phyloP scores from a whole-genome alignment of 1,140 invertebrate genomes.

The Scylla paramamosain region DNA sequence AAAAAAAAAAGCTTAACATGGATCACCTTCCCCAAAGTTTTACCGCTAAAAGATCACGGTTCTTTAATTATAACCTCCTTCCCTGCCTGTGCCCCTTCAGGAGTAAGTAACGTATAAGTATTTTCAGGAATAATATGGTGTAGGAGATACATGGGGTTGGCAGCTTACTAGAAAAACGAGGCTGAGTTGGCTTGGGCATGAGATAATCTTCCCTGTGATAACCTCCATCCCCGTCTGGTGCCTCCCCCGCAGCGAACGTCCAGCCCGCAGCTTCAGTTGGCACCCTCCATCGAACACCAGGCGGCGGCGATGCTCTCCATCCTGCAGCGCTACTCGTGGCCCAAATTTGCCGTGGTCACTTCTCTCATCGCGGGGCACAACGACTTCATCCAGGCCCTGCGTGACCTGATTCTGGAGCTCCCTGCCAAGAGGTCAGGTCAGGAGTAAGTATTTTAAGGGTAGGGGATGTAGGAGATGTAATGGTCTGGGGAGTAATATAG shows the following conservation, averaged over 20 bases:
- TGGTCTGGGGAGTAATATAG: background rate
- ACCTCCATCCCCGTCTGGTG: background rate
- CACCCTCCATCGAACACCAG: slow-evolving; percentile 95
- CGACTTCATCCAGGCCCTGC: slow-evolving; percentile 95
- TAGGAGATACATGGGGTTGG: too few species aligned
- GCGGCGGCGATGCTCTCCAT: slow-evolving; percentile 94
- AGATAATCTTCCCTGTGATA: background rate
- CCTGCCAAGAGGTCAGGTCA: slow-evolving; percentile 72
- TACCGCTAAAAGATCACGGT: too few species aligned
- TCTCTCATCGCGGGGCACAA: slow-evolving; percentile 94
- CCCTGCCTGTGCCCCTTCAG: too few species aligned
- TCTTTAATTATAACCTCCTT: too few species aligned
- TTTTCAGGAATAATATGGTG: too few species aligned
- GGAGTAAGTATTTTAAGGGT: slow-evolving; percentile 63
- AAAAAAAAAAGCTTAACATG: too few species aligned
- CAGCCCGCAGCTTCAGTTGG: slow-evolving; percentile 88
- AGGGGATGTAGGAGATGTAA: background rate
- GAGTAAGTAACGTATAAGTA: too few species aligned
- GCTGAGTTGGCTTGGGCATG: background rate
- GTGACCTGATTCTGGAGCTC: slow-evolving; percentile 88
- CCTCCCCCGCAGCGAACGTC: slow-evolving; percentile 62
- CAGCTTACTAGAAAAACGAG: background rate
- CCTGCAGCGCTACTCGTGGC: slow-evolving; percentile 96
- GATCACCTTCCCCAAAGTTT: too few species aligned
- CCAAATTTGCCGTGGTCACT: slow-evolving; percentile 94